Base-by-base conservation (phyloP, 2,113 vertebrate genomes). In the Guaruba guarouba region DNA sequence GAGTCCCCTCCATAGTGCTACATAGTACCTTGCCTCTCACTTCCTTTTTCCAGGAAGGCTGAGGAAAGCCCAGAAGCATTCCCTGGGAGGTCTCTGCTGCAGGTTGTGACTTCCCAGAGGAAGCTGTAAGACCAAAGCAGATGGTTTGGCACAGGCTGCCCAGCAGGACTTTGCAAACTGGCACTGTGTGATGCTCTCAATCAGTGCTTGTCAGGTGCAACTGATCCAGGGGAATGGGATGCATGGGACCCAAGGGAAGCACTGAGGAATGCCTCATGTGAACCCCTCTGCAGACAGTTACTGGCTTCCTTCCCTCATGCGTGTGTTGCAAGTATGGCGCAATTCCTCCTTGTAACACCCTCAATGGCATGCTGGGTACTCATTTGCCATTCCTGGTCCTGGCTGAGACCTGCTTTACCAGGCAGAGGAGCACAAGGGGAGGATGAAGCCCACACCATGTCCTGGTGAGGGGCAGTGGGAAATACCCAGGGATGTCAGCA, bases 231-330 rank as follows among this genome's bases (percentile, higher is more conserved):
- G 20, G 19, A 5, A 7, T 0, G 11, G 69, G 70, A 27, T 22
- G 33, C 0, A 0, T 2, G 5, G 33, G 54, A 25, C 61, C 15
- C 1, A 1, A 4, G 52, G 51, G 11, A 25, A 37, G 10, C 1
- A 2, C 13, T 20, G 51, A 24, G 39, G 27, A 43, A 25, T 4
- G 7, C 8, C 13, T 54, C 6, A 0, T 0, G 16, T 46, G 35
- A 35, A 5, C 2, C 20, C 37, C 13, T 24, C 67, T 37, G 75
- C 67, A 41, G 29, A 2, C 7, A 15, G 23, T 9, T 17, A 2
- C 7, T 11, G 43, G 19, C 49, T 70, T 37, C 55, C 70, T 76
- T 67, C 57, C 31, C 18, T 31, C 10, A 0, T 0, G 22, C 22
- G 8, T 20, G 62, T 71, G 75, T 51, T 54, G 76, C 19, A 44